Percentiles rank a stretch among this genome's conserved stretches.
phyloP scores from a whole-genome alignment of 2,113 vertebrate species.

The Myotis davidii region DNA sequence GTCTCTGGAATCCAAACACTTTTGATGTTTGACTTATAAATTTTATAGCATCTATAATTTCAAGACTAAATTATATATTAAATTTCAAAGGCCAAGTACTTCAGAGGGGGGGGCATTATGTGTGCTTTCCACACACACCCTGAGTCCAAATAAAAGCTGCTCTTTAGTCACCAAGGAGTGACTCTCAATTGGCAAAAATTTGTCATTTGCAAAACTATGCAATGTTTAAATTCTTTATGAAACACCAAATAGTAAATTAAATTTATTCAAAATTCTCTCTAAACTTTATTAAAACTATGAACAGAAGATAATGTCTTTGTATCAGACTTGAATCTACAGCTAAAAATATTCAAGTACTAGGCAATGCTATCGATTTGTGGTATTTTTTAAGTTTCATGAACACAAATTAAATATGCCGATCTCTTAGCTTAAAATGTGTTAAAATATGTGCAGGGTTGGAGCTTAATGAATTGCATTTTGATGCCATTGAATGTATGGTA shows the following conservation, averaged over 20 bases:
- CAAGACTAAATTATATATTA: slow-evolving; percentile 2
- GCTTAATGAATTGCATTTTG: background rate
- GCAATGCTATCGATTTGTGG: background rate
- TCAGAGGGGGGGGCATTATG: background rate
- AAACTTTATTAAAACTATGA: background rate
- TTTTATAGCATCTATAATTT: slow-evolving; percentile 26
- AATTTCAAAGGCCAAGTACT: slow-evolving; percentile 23
- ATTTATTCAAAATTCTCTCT: background rate
- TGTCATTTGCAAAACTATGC: background rate
- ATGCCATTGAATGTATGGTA: background rate
- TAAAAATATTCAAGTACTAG: background rate
- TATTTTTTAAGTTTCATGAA: background rate
- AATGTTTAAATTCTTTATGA: background rate
- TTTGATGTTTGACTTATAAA: slow-evolving; percentile 3
- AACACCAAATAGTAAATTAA: slow-evolving; percentile 5
- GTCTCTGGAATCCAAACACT: background rate
- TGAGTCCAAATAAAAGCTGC: background rate
- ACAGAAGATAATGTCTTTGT: background rate
- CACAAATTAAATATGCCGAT: background rate
- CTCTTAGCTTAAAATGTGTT: background rate
- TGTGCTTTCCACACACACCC: background rate
- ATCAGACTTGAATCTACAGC: background rate
- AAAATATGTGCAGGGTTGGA: background rate
- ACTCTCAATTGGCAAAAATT: background rate
- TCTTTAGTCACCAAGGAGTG: background rate